Evolutionary conservation across 2,113 vertebrate species (phyloP).

Genomic region (Nothocercus julius): DNA sequence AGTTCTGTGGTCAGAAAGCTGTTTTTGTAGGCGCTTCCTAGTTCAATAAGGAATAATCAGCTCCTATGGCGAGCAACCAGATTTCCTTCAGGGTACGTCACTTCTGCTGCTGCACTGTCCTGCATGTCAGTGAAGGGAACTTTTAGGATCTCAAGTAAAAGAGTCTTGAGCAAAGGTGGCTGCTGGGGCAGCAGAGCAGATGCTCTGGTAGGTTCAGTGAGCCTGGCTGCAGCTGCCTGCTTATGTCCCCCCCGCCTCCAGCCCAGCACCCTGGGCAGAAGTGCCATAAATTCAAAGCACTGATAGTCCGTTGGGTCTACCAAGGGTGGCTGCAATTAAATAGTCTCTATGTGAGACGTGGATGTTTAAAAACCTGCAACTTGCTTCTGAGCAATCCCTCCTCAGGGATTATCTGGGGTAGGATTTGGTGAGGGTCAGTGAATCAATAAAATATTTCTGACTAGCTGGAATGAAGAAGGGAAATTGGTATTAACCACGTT

Average conservation of each 20-base stretch:
- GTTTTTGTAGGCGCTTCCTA: not conserved
- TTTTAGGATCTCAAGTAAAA: not conserved
- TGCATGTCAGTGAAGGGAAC: not conserved
- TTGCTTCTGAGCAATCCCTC: not conserved
- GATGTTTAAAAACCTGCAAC: not conserved
- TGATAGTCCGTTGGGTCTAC: not conserved
- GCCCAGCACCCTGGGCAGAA: accelerated
- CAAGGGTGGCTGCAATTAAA: not conserved
- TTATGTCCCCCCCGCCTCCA: not conserved
- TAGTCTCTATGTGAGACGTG: not conserved
- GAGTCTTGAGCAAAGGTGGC: not conserved
- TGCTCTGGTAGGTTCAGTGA: not conserved
- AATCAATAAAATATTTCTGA: not conserved
- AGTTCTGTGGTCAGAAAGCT: not conserved
- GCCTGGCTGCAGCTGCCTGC: not conserved
- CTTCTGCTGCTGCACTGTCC: not conserved
- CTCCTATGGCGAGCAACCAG: not conserved
- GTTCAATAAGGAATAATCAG: not conserved
- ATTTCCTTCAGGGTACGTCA: not conserved
- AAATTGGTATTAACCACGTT: not conserved
- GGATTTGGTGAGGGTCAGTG: not conserved
- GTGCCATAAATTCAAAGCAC: not conserved
- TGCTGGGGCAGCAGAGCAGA: not conserved
- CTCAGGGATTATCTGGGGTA: not conserved
- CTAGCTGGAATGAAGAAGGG: not conserved